phyloP scores from a whole-genome alignment of 2,888 invertebrate genomes.

The Dendrolimus houi region DNA sequence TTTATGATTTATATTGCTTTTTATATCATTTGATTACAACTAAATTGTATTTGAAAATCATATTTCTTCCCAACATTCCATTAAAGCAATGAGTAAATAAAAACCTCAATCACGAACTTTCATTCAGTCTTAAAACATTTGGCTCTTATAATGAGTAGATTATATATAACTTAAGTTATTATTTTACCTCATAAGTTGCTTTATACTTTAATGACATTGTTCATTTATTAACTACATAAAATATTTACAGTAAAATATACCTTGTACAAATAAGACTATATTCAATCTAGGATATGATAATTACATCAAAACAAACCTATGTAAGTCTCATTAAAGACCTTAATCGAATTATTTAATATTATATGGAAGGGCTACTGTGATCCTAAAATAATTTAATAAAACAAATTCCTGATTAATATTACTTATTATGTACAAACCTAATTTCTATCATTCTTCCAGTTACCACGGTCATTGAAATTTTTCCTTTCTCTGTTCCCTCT shows the following conservation, averaged over 20 bases:
- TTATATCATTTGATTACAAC: neutral
- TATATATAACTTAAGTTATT: constrained; percentile 19
- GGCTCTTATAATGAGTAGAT: constrained; percentile 68
- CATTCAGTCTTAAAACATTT: constrained; percentile 74
- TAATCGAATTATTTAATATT: constrained; percentile 48
- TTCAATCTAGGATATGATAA: constrained; percentile 30
- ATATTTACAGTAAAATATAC: constrained; percentile 42
- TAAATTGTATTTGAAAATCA: neutral
- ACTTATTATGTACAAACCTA: constrained; percentile 29
- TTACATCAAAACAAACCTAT: constrained; percentile 40
- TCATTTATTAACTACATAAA: constrained; percentile 26
- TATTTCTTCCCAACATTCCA: neutral
- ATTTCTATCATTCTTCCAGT: constrained; percentile 74
- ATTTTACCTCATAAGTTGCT: constrained; percentile 14
- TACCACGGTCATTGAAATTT: constrained; percentile 66
- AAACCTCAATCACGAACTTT: constrained; percentile 46
- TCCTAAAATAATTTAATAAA: constrained; percentile 36
- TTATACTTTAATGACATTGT: constrained; percentile 24
- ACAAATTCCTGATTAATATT: constrained; percentile 13
- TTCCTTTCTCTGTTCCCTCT: constrained; percentile 68
- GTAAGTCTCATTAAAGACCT: constrained; percentile 54
- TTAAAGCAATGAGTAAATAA: constrained; percentile 16
- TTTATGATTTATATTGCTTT: neutral
- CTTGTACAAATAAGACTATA: constrained; percentile 30
- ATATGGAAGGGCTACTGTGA: constrained; percentile 49